Evolutionary conservation across 2,113 vertebrate species (phyloP).

Genomic region (Nymphicus hollandicus): DNA sequence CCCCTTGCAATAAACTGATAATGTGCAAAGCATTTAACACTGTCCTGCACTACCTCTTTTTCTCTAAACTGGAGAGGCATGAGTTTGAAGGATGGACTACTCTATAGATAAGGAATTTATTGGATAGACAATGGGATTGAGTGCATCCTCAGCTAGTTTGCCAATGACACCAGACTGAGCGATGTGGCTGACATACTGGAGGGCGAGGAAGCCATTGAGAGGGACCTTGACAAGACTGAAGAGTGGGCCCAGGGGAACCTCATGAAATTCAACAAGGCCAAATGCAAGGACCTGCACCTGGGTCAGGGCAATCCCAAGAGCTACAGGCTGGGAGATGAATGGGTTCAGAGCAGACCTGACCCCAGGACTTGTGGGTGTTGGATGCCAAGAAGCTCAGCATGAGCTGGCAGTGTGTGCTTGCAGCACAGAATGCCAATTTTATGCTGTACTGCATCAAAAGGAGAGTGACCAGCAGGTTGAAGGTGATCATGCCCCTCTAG

Average conservation of each 20-base stretch:
- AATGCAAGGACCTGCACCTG: neutral
- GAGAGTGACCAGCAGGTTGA: neutral
- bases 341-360: neutral
- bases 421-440: neutral
- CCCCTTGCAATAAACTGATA: neutral
- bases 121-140: neutral
- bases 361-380: neutral
- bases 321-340: neutral
- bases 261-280: neutral
- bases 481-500: neutral
- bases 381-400: neutral
- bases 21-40: neutral
- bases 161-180: neutral
- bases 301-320: neutral
- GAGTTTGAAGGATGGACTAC: neutral
- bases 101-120: neutral
- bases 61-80: neutral
- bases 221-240: neutral
- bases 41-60: neutral
- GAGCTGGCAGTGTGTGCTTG: neutral
- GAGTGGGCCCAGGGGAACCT: neutral
- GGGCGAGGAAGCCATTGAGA: neutral
- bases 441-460: neutral
- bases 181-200: neutral
- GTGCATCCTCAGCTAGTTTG: neutral